Evolutionary conservation across 2,113 vertebrate genomes (phyloP).

Genomic region (Grus americana): DNA sequence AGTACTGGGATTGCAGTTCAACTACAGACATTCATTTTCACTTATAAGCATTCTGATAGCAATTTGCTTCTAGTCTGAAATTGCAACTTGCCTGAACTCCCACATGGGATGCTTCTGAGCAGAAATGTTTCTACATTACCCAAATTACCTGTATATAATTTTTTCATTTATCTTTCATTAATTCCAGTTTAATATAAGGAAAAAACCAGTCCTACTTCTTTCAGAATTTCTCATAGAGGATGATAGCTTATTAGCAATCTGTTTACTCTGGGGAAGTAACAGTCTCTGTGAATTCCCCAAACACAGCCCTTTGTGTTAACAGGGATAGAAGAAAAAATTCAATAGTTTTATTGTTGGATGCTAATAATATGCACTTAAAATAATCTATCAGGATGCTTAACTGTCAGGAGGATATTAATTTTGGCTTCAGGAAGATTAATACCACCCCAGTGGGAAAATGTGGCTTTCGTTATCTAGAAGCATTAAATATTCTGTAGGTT

Average conservation of each 20-base stretch:
- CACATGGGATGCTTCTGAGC: not conserved
- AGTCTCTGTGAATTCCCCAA: constrained; percentile 22
- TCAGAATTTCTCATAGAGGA: not conserved
- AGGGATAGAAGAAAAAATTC: not conserved
- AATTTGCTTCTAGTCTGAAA: constrained; percentile 16
- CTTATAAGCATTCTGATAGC: constrained; percentile 18
- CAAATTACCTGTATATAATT: not conserved
- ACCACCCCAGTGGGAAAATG: not conserved
- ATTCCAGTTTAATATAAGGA: constrained; percentile 12
- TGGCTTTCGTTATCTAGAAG: not conserved
- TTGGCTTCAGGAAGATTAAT: constrained; percentile 45
- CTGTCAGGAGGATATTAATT: constrained; percentile 38
- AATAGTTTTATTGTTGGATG: not conserved
- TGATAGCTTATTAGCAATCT: constrained; percentile 7
- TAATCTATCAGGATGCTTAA: constrained; percentile 32
- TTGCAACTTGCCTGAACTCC: not conserved
- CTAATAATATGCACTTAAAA: not conserved
- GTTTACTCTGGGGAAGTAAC: not conserved
- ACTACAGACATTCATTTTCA: not conserved
- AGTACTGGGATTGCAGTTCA: not conserved
- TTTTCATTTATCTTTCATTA: constrained; percentile 26
- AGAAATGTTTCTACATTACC: constrained; percentile 33
- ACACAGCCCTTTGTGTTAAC: constrained; percentile 23
- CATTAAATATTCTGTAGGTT: not conserved
- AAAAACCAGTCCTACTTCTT: not conserved